These are phyloP conservation scores for Cardiocondyla obscurior DNA, from an alignment of 1,140 invertebrate species.

Conservation along the genomic window DNA sequence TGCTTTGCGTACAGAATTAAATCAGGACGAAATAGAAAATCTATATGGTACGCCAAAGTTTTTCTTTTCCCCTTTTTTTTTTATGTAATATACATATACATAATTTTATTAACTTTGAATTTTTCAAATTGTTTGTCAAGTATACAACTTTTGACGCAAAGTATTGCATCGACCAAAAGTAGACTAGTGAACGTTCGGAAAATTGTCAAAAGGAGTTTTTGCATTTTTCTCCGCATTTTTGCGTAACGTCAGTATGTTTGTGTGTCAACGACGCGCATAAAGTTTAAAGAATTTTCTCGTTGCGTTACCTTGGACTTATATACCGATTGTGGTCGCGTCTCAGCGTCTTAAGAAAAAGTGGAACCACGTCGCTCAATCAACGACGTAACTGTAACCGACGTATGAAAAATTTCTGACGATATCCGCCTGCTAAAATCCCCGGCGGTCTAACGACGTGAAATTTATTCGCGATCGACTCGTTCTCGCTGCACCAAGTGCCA, in stretches of 20 bases:
- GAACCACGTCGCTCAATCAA: not conserved
- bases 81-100: not conserved
- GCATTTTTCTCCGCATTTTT: not conserved
- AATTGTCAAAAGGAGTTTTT: constrained; percentile 10
- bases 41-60: not conserved
- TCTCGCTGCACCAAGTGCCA: not conserved
- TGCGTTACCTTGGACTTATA: not conserved
- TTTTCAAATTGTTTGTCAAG: not conserved
- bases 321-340: not conserved
- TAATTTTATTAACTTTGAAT: not conserved
- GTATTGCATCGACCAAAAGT: not conserved
- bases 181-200: not conserved
- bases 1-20: not conserved
- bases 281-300: not conserved
- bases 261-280: constrained; percentile 22
- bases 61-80: not conserved
- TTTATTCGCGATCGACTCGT: not conserved
- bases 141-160: not conserved
- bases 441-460: not conserved
- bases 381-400: not conserved
- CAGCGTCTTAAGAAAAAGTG: not conserved
- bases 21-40: not conserved
- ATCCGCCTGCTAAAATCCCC: not conserved
- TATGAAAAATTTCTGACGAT: not conserved
- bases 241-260: constrained; percentile 2